Conservation (phyloP, 2,888 invertebrate species). For the Dinocampus coccinellae region DNA sequence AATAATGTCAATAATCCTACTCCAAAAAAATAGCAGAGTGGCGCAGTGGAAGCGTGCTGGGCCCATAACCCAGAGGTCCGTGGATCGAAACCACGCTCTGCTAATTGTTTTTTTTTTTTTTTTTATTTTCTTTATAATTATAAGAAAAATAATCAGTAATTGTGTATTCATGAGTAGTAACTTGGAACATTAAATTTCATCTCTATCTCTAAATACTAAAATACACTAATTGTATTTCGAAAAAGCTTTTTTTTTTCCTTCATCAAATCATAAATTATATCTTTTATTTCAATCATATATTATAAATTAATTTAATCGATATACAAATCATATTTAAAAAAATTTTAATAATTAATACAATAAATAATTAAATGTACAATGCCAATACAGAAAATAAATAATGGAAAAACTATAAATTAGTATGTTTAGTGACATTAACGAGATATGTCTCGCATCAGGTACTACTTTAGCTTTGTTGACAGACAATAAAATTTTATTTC, state of each 20-base stretch:
- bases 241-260: no score
- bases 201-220: no score
- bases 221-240: no score
- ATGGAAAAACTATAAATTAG: constrained; percentile 17
- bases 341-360: background rate
- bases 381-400: background rate
- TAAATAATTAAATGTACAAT: constrained; percentile 8
- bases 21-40: constrained; percentile 71
- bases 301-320: no score
- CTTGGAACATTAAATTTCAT: no score
- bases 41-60: constrained; percentile 72
- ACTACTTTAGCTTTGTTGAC: constrained; percentile 5
- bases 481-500: background rate
- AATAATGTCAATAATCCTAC: constrained; percentile 6
- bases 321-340: no score
- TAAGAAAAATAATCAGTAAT: no score
- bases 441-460: constrained; percentile 27
- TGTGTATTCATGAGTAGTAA: no score
- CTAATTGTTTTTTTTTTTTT: constrained; percentile 5
- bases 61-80: constrained; percentile 72
- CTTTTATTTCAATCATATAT: no score
- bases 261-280: no score
- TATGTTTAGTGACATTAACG: constrained; percentile 25
- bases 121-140: background rate
- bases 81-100: constrained; percentile 59